Percentiles rank a stretch among this genome's conserved stretches.
These are phyloP conservation scores for Psylliodes chrysocephalus DNA, from an alignment of 2,888 invertebrate genomes.

Conservation along the genomic window DNA sequence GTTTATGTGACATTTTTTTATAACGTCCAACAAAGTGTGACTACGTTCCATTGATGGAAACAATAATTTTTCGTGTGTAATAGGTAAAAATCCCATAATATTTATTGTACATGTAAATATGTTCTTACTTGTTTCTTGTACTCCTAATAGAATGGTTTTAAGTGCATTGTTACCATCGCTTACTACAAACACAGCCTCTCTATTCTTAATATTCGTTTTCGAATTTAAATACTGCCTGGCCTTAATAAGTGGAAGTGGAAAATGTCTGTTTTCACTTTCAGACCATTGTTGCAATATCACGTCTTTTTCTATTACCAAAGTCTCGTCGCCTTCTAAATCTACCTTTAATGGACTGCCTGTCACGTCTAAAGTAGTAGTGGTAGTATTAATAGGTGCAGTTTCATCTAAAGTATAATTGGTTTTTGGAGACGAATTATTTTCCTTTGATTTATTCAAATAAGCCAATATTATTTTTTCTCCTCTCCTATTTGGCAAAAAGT, in stretches of 20 bases:
- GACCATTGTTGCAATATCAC: conserved; percentile 20
- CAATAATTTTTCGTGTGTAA: conserved; percentile 36
- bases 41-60: conserved; percentile 43
- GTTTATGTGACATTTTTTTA: conserved; percentile 24
- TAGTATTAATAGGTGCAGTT: not conserved
- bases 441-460: not conserved
- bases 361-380: conserved; percentile 39
- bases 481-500: not conserved
- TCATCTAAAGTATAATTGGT: conserved; percentile 15
- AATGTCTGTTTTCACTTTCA: conserved; percentile 35
- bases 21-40: conserved; percentile 33
- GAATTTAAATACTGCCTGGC: conserved; percentile 39
- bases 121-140: conserved; percentile 21
- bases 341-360: conserved; percentile 51
- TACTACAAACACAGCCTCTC: conserved; percentile 38
- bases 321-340: conserved; percentile 48
- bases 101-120: conserved; percentile 36
- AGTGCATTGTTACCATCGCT: conserved; percentile 42
- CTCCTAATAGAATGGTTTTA: conserved; percentile 43
- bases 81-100: conserved; percentile 37
- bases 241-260: conserved; percentile 36
- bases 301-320: conserved; percentile 19
- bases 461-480: not conserved
- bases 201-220: conserved; percentile 27
- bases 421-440: conserved; percentile 1